These are phyloP conservation scores for Torymus texanus DNA, from an alignment of 2,888 invertebrate species.

Conservation along the genomic window DNA sequence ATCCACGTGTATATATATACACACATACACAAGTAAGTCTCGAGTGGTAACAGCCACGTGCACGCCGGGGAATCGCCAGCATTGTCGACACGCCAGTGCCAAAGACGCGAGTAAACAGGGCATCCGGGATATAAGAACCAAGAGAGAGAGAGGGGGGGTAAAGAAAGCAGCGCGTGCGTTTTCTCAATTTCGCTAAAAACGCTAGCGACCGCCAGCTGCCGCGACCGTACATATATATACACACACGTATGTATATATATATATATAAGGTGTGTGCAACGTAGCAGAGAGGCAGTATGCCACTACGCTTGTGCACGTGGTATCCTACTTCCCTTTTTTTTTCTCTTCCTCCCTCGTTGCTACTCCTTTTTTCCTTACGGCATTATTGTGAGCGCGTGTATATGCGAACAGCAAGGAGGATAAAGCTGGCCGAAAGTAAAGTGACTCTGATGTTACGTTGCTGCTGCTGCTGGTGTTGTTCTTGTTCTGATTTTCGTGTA, in stretches of 20 bases:
- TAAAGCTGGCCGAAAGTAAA: background rate
- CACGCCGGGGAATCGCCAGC: background rate
- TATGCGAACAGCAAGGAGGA: background rate
- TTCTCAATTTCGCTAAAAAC: constrained; percentile 47
- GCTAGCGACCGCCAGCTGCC: constrained; percentile 28
- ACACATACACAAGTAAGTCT: no score
- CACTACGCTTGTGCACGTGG: background rate
- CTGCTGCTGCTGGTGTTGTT: no score
- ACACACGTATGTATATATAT: background rate
- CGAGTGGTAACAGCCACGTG: no score
- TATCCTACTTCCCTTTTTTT: constrained; percentile 1
- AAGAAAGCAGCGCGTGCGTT: constrained; percentile 18
- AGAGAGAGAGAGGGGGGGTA: background rate
- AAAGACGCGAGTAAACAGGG: constrained; percentile 35
- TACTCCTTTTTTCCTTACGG: background rate
- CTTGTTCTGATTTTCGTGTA: no score
- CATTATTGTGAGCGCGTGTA: background rate
- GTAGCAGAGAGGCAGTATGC: background rate
- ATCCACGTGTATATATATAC: no score
- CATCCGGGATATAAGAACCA: constrained; percentile 28
- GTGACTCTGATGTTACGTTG: no score
- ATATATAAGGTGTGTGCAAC: background rate
- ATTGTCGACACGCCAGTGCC: constrained; percentile 1
- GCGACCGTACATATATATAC: background rate
- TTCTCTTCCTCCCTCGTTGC: background rate